A percentile compares a stretch with the other conserved stretches of the same genome.
These are phyloP conservation scores for Chaetogeoica ovagalla DNA, from an alignment of 2,888 invertebrate genomes.

Conservation along the genomic window DNA sequence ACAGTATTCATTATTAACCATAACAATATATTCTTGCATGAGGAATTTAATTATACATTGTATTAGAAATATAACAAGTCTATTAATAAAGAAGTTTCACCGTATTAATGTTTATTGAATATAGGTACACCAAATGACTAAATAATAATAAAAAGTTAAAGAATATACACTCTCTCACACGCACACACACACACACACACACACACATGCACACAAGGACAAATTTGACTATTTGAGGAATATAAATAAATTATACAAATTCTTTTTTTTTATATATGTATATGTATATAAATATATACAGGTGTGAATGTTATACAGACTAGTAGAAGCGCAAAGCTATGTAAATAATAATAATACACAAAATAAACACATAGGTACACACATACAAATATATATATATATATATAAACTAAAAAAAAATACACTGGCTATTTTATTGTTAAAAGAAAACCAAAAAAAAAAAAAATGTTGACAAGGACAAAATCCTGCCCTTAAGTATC, in stretches of 20 bases:
- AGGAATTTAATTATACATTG: too few species aligned
- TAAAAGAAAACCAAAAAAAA: too few species aligned
- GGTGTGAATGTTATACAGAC: constrained; percentile 29
- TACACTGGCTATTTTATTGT: constrained; percentile 47
- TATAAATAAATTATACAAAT: constrained; percentile 1
- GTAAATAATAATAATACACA: constrained; percentile 34
- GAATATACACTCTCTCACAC: constrained; percentile 4
- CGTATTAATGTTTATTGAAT: constrained; percentile 18
- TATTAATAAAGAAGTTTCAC: too few species aligned
- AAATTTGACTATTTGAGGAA: constrained; percentile 20
- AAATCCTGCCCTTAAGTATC: too few species aligned
- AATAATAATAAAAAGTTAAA: constrained; percentile 6
- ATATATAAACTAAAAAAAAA: constrained; percentile 29
- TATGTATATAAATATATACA: too few species aligned
- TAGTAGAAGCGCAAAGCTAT: constrained; percentile 32
- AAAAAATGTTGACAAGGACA: too few species aligned
- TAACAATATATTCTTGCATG: too few species aligned
- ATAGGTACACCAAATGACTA: constrained; percentile 38
- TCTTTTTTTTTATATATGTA: constrained; percentile 12
- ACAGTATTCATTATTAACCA: too few species aligned
- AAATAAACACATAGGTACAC: too few species aligned
- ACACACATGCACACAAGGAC: too few species aligned
- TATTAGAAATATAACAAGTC: too few species aligned
- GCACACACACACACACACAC: background rate
- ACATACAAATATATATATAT: background rate